Percentiles rank a stretch among this genome's conserved stretches.
phyloP scores from a whole-genome alignment of 2,888 invertebrate species.

The Ischnura elegans region DNA sequence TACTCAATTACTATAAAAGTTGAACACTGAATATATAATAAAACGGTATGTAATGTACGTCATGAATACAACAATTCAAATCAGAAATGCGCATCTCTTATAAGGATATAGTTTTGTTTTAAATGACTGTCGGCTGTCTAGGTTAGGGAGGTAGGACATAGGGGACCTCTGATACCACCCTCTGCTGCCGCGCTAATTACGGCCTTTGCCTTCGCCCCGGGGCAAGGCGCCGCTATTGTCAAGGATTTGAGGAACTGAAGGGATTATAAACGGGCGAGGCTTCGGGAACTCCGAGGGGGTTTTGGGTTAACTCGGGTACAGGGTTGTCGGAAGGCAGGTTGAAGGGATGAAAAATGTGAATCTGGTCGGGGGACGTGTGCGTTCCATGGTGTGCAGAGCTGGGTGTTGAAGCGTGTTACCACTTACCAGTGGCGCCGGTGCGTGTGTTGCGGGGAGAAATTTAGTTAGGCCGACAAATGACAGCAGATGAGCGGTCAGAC shows the following conservation, averaged over 20 bases:
- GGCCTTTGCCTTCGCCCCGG: background rate
- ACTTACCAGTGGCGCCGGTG: background rate
- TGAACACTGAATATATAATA: too few relatives aligned
- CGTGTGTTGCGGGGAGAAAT: constrained; percentile 24
- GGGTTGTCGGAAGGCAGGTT: background rate
- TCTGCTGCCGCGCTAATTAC: too few relatives aligned
- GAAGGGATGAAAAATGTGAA: background rate
- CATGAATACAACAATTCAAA: too few relatives aligned
- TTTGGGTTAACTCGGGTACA: background rate
- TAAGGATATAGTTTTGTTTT: too few relatives aligned
- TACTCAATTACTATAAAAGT: too few relatives aligned
- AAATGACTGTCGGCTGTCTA: too few relatives aligned
- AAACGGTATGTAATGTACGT: too few relatives aligned
- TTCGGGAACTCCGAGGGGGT: background rate
- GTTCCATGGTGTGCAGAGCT: background rate
- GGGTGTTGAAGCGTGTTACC: background rate
- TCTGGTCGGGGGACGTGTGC: background rate
- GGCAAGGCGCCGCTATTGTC: background rate
- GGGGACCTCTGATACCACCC: too few relatives aligned
- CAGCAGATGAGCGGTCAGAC: constrained; percentile 38
- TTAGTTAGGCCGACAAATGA: constrained; percentile 38
- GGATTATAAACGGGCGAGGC: constrained; percentile 16
- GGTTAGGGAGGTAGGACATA: too few relatives aligned
- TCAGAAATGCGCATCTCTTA: too few relatives aligned
- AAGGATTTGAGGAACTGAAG: constrained; percentile 28